Evolutionary conservation across 2,797 vertebrate genomes (phyloP).

Genomic region (Acomys russatus): DNA sequence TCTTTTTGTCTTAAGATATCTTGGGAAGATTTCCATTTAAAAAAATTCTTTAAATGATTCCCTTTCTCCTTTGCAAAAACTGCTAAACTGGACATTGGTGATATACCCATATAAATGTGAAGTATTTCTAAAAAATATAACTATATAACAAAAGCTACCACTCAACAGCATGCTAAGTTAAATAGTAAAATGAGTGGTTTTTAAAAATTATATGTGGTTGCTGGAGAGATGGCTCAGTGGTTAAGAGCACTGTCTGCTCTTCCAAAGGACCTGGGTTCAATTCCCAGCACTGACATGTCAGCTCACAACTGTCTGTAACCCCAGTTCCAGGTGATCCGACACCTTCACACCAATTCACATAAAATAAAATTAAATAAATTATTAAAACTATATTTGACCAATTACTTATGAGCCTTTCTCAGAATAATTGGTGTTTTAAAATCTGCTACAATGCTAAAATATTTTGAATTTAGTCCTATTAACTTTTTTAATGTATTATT

Average conservation of each 20-base stretch:
- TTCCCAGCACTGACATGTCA: no score
- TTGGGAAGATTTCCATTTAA: conserved; percentile 9
- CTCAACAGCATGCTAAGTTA: not conserved
- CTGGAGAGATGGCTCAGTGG: no score
- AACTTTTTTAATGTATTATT: conserved; percentile 19
- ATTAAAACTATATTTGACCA: not conserved
- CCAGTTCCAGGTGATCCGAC: no score
- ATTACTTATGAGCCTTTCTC: not conserved
- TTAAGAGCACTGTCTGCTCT: no score
- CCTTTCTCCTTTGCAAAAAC: conserved; percentile 3
- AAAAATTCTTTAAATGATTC: not conserved
- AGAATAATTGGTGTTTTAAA: conserved; percentile 1
- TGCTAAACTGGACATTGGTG: not conserved
- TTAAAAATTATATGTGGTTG: not conserved
- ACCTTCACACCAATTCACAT: no score
- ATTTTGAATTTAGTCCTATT: not conserved
- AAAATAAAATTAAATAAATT: no score
- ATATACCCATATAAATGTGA: not conserved
- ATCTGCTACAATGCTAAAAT: not conserved
- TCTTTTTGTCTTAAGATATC: not conserved
- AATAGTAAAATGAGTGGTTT: not conserved
- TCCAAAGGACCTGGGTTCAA: no score
- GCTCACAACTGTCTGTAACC: no score
- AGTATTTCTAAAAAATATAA: not conserved
- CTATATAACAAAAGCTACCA: not conserved